Evolutionary conservation across 2,113 vertebrate genomes (phyloP).

Genomic region (Lycocorax pyrrhopterus): DNA sequence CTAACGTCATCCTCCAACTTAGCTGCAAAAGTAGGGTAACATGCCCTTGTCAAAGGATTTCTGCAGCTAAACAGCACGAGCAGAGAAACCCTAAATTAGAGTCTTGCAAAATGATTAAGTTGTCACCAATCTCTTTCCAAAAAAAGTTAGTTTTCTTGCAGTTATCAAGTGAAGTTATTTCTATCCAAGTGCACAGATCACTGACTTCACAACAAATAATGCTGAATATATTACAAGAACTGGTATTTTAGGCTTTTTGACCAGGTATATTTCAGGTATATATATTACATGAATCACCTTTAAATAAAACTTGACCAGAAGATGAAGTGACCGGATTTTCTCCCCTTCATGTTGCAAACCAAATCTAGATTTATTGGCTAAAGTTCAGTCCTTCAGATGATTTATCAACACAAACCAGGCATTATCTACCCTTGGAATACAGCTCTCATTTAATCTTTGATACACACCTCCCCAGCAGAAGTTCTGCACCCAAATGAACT

Average conservation of each 20-base stretch:
- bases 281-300: not conserved
- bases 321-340: not conserved
- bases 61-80: not conserved
- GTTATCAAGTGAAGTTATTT: not conserved
- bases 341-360: not conserved
- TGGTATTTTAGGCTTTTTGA: not conserved
- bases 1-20: not conserved
- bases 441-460: not conserved
- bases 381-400: not conserved
- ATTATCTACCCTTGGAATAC: not conserved
- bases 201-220: not conserved
- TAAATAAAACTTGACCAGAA: not conserved
- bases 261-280: not conserved
- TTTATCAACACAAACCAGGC: not conserved
- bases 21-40: conserved; percentile 8
- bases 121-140: not conserved
- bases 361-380: not conserved
- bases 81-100: not conserved
- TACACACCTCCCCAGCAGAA: not conserved
- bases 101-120: not conserved
- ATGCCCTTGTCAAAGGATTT: not conserved
- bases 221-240: not conserved
- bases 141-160: not conserved
- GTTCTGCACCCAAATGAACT: not conserved
- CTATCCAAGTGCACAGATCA: not conserved